Evolutionary conservation across 2,113 vertebrate genomes (phyloP).

Genomic region (crab-eating macaque (Macaca fascicularis)): DNA sequence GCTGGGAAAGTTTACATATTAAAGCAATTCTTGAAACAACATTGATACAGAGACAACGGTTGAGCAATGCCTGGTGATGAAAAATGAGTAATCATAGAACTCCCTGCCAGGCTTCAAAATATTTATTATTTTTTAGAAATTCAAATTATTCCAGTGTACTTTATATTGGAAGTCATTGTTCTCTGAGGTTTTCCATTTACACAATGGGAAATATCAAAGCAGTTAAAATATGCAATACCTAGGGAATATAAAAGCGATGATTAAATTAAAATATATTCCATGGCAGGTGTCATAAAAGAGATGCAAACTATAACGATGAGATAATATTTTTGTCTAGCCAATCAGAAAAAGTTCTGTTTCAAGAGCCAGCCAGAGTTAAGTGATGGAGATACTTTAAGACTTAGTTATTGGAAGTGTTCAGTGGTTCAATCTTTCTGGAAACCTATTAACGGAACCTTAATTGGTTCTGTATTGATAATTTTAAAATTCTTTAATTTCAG

Average conservation of each 20-base stretch:
- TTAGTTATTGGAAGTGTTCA: not conserved
- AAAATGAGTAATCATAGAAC: conserved; percentile 36
- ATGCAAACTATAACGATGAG: conserved; percentile 27
- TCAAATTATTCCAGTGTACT: conserved; percentile 51
- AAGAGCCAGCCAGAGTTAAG: not conserved
- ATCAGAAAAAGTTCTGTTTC: conserved; percentile 1
- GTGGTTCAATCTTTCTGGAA: not conserved
- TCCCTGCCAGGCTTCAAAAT: conserved; percentile 63
- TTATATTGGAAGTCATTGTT: conserved; percentile 22
- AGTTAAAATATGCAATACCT: not conserved
- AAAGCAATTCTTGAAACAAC: conserved; percentile 31
- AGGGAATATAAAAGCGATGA: not conserved
- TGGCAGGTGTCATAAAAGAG: not conserved
- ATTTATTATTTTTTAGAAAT: conserved; percentile 65
- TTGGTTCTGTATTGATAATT: not conserved
- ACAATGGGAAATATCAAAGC: conserved; percentile 39
- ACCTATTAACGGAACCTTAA: not conserved
- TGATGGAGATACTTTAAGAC: not conserved
- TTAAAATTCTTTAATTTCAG: not conserved
- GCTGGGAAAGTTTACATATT: conserved; percentile 9
- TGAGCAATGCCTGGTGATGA: conserved; percentile 46
- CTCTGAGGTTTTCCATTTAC: conserved; percentile 12
- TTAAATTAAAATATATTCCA: conserved; percentile 42
- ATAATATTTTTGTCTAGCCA: not conserved
- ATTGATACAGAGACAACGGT: not conserved